Evolutionary conservation across 2,888 invertebrate species (phyloP), one percentile per base, ranked within the genome.

Genomic region (Philhelius pedissequus): DNA sequence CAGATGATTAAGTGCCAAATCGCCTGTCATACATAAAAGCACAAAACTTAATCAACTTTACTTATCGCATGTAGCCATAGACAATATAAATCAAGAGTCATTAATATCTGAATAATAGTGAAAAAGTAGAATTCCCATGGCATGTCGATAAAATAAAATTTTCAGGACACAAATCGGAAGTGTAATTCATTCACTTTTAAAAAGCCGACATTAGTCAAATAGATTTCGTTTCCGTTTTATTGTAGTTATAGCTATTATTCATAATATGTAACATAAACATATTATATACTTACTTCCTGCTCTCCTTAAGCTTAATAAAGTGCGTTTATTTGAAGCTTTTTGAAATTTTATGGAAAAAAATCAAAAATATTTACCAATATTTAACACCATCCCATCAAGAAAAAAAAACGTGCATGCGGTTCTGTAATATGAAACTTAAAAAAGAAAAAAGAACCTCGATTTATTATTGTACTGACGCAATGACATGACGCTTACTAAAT

Each of bases 371-470:
- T 35, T 8, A 54, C 11, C 30, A 50, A 50, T 50, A 27, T 27
- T 18, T 13, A 58, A 35, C 20, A 7, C 13, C 11, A 30, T 32
- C n/a, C 13, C 11, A 30, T 32, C n/a, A n/a, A 40, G 13, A 20
- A 32, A 32, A 22, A 50, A 18, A 43, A 18, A 48, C 58, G 18
- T 11, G 1, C 25, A 22, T 60, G 35, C 56, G 60, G 11, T 43
- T 43, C 15, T 40, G 60, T 43, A 62, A 62, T 40, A 27, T 62
- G 25, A 40, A 27, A 62, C 60, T 43, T 62, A 8, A 43, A 58
- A 38, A 62, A 8, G 27, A 58, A 38, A 62, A 62, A 25, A 60
- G 40, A 60, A 40, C 40, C 60, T 62, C 43, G 30, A 62, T 43
- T 40, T 40, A 38, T 40, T 60, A 40, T 25, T 15, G 56, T 35